Conservation (phyloP, 2,113 vertebrate species). For the Lepus europaeus region DNA sequence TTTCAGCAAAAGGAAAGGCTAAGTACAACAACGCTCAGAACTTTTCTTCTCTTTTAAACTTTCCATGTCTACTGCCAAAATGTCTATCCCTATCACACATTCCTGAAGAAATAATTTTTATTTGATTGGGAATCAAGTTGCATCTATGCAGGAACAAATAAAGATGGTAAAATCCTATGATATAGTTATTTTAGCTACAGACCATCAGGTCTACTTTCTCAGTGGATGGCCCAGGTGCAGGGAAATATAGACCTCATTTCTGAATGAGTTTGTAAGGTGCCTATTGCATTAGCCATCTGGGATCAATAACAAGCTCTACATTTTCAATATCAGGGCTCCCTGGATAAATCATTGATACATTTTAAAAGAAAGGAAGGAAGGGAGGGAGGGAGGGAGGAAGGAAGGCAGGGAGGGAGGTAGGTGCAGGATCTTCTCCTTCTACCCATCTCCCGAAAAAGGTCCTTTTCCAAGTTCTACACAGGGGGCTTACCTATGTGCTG, state of each 20-base stretch:
- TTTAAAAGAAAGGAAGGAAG: neutral
- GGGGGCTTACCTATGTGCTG: neutral
- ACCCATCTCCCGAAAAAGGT: neutral
- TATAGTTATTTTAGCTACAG: neutral
- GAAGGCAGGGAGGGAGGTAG: too few relatives aligned
- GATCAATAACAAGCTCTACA: neutral
- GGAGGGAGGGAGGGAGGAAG: too few relatives aligned
- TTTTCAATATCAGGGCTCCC: neutral
- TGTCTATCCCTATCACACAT: neutral
- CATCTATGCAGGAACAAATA: neutral
- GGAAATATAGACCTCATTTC: neutral
- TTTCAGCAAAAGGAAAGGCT: constrained; percentile 54
- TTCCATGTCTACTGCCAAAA: constrained; percentile 12
- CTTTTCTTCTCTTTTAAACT: constrained; percentile 45
- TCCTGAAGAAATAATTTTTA: constrained; percentile 1
- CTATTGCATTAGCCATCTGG: neutral
- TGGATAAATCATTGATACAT: neutral
- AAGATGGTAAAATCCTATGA: neutral
- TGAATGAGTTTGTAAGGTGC: neutral
- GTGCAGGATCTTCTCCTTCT: neutral
- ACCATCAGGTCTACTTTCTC: neutral
- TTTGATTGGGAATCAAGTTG: neutral
- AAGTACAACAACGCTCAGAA: neutral
- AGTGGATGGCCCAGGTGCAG: neutral
- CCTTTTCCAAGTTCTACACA: neutral